A percentile compares a stretch with the other conserved stretches of the same genome.
Evolutionary conservation across 92 coral and sea anemone genomes (phyloP).

Genomic region (Parazoanthus darwini): DNA sequence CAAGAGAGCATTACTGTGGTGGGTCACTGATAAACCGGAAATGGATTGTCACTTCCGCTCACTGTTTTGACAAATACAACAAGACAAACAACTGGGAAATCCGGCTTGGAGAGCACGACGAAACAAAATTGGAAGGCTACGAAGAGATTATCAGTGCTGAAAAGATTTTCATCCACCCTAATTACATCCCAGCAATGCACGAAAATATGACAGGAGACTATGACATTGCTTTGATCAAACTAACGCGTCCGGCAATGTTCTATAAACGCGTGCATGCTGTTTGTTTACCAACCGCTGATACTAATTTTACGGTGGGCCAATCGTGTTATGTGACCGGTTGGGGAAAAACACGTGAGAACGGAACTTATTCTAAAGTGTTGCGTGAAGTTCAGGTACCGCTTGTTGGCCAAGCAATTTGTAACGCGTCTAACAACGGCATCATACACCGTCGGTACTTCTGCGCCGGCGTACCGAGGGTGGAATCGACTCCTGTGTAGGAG

Average conservation of each 20-base stretch:
- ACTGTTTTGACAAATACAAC: slow-evolving; percentile 70
- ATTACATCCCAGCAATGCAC: slow-evolving; percentile 22
- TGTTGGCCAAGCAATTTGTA: slow-evolving; percentile 57
- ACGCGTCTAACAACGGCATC: slow-evolving; percentile 65
- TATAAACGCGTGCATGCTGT: slow-evolving; percentile 63
- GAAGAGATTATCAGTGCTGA: slow-evolving; percentile 65
- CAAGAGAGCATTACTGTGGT: slow-evolving; percentile 76
- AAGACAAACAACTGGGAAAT: slow-evolving; percentile 60
- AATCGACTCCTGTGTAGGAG: slow-evolving; percentile 68
- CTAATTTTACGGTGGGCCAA: slow-evolving; percentile 47
- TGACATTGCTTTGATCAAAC: slow-evolving; percentile 66
- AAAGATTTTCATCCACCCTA: slow-evolving; percentile 55
- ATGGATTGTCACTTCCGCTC: slow-evolving; percentile 92
- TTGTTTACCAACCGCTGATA: slow-evolving; percentile 64
- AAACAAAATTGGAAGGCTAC: slow-evolving; percentile 55
- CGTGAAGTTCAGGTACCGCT: slow-evolving; percentile 64
- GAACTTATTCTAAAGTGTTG: slow-evolving; percentile 49
- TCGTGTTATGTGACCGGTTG: slow-evolving; percentile 74
- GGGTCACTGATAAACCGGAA: slow-evolving; percentile 80
- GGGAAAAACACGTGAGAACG: slow-evolving; percentile 51
- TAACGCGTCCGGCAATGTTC: slow-evolving; percentile 58
- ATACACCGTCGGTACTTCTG: slow-evolving; percentile 64
- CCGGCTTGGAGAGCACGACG: slow-evolving; percentile 75
- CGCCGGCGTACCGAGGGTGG: slow-evolving; percentile 61
- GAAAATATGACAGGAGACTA: slow-evolving; percentile 51